Evolutionary conservation across 64 coral and sea anemone species (phyloP).

Genomic region (Porites australiensis): DNA sequence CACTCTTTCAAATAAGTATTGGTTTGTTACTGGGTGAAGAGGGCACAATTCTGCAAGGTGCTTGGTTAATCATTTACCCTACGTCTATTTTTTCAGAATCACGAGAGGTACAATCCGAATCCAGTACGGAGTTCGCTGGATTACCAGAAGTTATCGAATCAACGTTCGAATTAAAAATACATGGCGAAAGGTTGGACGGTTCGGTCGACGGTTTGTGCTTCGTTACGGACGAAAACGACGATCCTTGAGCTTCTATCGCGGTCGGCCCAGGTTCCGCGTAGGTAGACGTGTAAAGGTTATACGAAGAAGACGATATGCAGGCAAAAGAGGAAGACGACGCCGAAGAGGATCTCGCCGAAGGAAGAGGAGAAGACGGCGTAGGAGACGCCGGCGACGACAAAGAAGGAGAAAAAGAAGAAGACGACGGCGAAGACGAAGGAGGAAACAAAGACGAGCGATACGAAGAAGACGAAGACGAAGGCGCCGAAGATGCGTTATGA

Average conservation of each 20-base stretch:
- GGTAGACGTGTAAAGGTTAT: not conserved
- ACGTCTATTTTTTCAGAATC: not conserved
- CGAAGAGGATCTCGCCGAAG: not conserved
- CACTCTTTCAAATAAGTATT: no score
- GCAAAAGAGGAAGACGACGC: not conserved
- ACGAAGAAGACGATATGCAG: not conserved
- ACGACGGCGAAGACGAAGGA: slow-evolving; percentile 2
- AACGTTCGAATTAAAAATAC: not conserved
- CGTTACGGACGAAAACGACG: not conserved
- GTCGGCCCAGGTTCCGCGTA: not conserved
- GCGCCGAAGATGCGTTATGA: not conserved
- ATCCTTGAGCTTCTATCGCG: not conserved
- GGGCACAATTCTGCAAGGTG: no score
- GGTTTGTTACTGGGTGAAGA: no score
- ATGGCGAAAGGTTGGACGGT: not conserved
- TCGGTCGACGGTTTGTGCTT: not conserved
- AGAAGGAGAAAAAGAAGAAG: slow-evolving; percentile 7
- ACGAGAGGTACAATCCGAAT: not conserved
- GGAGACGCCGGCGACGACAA: not conserved
- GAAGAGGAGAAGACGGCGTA: not conserved
- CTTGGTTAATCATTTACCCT: not conserved
- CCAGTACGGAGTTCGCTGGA: not conserved
- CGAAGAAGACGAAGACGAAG: not conserved
- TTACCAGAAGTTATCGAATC: not conserved
- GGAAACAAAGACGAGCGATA: not conserved